These are phyloP conservation scores for Odontothrips loti DNA, from an alignment of 2,888 invertebrate genomes.

Conservation along the genomic window DNA sequence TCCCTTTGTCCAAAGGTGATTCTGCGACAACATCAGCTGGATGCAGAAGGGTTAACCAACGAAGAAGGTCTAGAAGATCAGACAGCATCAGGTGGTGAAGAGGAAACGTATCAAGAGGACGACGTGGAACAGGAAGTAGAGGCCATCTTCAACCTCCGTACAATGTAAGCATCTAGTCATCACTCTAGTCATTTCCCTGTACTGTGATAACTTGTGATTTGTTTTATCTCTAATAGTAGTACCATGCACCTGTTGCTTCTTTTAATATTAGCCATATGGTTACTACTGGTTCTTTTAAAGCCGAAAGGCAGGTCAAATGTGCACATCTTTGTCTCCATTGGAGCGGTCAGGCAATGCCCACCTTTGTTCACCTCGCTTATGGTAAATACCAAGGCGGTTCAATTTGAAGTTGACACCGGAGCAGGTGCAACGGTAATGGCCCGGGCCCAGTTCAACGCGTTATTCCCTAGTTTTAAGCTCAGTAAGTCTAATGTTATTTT, in stretches of 20 bases:
- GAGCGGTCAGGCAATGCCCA: too few relatives aligned
- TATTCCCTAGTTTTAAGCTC: too few relatives aligned
- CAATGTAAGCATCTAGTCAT: background rate
- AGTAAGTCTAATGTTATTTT: too few relatives aligned
- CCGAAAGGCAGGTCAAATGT: background rate
- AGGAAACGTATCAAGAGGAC: background rate
- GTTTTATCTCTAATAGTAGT: background rate
- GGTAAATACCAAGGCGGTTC: too few relatives aligned
- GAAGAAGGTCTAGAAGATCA: background rate
- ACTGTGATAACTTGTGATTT: background rate
- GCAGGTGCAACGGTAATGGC: too few relatives aligned
- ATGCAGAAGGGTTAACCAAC: background rate
- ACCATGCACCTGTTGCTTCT: background rate
- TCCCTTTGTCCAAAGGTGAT: too few relatives aligned
- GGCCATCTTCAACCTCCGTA: background rate
- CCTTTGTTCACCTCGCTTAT: too few relatives aligned
- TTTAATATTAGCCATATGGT: background rate
- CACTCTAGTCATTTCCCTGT: background rate
- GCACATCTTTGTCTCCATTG: background rate
- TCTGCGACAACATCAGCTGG: too few relatives aligned
- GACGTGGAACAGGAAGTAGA: background rate
- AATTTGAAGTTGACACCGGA: too few relatives aligned
- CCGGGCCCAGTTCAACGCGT: too few relatives aligned
- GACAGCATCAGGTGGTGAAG: background rate
- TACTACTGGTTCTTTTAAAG: background rate